These are phyloP conservation scores for Phalera bucephala DNA, from an alignment of 2,888 invertebrate species.

Conservation along the genomic window DNA sequence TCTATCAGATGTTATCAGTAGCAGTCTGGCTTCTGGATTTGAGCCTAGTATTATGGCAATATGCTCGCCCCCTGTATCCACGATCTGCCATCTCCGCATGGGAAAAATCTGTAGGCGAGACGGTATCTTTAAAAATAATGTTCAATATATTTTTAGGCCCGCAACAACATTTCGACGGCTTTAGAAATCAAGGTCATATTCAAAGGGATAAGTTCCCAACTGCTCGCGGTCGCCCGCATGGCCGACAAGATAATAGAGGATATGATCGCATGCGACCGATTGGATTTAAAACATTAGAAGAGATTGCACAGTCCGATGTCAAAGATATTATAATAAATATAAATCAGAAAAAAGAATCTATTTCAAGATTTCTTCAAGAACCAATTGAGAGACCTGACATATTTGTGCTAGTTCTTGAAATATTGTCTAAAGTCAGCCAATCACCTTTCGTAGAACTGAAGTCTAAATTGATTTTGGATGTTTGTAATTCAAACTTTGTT, in stretches of 20 bases:
- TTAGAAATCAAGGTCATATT: not conserved
- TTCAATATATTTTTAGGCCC: not conserved
- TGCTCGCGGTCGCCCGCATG: not conserved
- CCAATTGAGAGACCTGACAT: conserved; percentile 52
- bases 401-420: conserved; percentile 57
- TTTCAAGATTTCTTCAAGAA: conserved; percentile 50
- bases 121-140: too few species aligned
- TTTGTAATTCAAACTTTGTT: conserved; percentile 61
- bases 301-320: conserved; percentile 49
- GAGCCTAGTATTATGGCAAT: too few species aligned
- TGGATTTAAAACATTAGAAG: conserved; percentile 51
- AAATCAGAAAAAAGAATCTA: conserved; percentile 46
- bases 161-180: not conserved
- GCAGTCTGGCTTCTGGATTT: too few species aligned
- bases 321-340: conserved; percentile 56
- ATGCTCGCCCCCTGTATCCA: too few species aligned
- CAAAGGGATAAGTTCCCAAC: not conserved
- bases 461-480: conserved; percentile 49
- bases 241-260: not conserved
- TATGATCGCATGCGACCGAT: conserved; percentile 7
- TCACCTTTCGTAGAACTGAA: conserved; percentile 59
- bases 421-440: conserved; percentile 59
- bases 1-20: too few species aligned
- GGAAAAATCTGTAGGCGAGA: too few species aligned
- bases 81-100: too few species aligned